Percentiles rank a stretch among this genome's conserved stretches.
phyloP scores from a whole-genome alignment of 2,113 vertebrate genomes.

The Campylomormyrus tamandua region DNA sequence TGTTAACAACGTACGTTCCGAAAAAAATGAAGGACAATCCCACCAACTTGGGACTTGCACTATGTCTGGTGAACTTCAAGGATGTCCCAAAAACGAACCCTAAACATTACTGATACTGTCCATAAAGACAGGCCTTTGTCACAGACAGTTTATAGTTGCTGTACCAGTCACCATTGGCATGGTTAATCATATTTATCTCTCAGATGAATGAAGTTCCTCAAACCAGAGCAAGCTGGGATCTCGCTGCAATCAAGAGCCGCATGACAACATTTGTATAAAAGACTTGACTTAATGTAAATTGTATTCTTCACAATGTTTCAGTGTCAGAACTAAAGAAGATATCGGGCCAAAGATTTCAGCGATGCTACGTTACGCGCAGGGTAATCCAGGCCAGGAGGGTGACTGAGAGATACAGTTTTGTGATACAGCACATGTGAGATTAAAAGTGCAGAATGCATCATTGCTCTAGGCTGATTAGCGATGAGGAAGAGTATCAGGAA shows the following conservation, averaged over 20 bases:
- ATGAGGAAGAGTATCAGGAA: not conserved
- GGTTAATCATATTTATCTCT: not conserved
- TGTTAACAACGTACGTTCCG: not conserved
- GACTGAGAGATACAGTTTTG: slow-evolving; percentile 23
- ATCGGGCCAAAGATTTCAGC: not conserved
- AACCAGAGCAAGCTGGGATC: not conserved
- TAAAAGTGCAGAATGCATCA: slow-evolving; percentile 24
- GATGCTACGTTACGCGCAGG: too few relatives aligned
- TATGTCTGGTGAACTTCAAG: not conserved
- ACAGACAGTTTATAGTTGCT: not conserved
- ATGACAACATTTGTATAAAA: not conserved
- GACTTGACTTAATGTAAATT: not conserved
- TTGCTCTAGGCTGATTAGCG: slow-evolving; percentile 27
- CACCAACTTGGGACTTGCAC: not conserved
- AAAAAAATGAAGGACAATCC: not conserved
- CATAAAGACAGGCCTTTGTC: not conserved
- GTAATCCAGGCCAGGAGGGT: slow-evolving; percentile 22
- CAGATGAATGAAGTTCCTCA: not conserved
- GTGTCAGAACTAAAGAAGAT: not conserved
- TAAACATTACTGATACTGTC: not conserved
- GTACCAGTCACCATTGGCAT: not conserved
- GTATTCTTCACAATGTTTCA: not conserved
- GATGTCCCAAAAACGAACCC: not conserved
- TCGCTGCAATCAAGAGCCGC: not conserved
- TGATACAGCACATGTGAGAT: slow-evolving; percentile 22